phyloP scores from a whole-genome alignment of 1,140 invertebrate species.

The Brachionus plicatilis region DNA sequence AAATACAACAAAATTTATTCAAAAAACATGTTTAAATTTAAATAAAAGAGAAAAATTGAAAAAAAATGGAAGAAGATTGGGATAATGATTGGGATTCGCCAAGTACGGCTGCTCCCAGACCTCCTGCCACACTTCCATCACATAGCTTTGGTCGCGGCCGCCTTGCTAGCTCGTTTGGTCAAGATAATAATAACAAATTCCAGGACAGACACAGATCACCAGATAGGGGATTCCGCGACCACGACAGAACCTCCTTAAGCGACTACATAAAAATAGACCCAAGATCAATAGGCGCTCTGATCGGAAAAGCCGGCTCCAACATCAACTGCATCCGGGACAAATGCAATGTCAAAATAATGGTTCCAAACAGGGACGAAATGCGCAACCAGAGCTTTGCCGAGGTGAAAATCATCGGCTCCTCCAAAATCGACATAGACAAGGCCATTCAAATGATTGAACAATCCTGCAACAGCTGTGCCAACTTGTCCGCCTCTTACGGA shows the following conservation, averaged over 20 bases:
- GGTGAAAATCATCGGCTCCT: not conserved
- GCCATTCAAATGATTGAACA: not conserved
- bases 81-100: not conserved
- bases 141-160: not conserved
- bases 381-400: not conserved
- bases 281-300: not conserved
- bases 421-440: slow-evolving; percentile 11
- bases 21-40: not conserved
- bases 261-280: not conserved
- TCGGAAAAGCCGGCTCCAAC: slow-evolving; percentile 26
- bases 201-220: not conserved
- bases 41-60: not conserved
- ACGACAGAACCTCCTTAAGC: not conserved
- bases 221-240: not conserved
- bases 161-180: not conserved
- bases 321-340: not conserved
- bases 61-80: slow-evolving; percentile 40
- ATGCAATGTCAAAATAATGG: slow-evolving; percentile 24
- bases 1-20: not conserved
- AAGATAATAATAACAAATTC: not conserved
- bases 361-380: slow-evolving; percentile 8
- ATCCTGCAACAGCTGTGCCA: not conserved
- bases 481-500: not conserved
- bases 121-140: not conserved
- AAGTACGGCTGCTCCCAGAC: not conserved